A percentile compares a stretch with the other conserved stretches of the same genome.
Evolutionary conservation across 2,113 vertebrate genomes (phyloP).

Genomic region (Macquaria ambigua): DNA sequence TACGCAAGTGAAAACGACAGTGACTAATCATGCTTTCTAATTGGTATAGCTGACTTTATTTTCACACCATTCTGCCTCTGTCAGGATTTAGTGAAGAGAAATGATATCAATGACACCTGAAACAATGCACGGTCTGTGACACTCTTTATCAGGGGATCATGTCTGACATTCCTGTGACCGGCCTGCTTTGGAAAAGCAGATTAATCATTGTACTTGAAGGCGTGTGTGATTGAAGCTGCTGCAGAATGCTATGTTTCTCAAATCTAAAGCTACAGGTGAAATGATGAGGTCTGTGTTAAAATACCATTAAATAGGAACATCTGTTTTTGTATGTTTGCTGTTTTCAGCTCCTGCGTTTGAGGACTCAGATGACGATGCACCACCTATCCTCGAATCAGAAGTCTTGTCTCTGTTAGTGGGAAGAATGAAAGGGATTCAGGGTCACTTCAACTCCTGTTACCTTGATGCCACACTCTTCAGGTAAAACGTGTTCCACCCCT

Average conservation of each 20-base stretch:
- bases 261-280: neutral
- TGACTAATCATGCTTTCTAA: neutral
- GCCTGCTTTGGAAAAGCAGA: neutral
- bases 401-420: conserved; percentile 80
- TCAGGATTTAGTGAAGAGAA: neutral
- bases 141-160: neutral
- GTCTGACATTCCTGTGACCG: neutral
- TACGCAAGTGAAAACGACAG: neutral
- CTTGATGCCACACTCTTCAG: conserved; percentile 88
- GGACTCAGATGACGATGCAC: conserved; percentile 66
- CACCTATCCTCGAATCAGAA: conserved; percentile 80
- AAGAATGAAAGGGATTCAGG: conserved; percentile 88
- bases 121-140: neutral
- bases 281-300: neutral
- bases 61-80: neutral
- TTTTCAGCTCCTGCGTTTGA: conserved; percentile 67
- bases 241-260: neutral
- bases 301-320: neutral
- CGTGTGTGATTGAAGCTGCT: neutral
- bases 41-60: neutral
- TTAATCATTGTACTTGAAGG: conserved; percentile 9
- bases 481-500: conserved; percentile 63
- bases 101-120: neutral
- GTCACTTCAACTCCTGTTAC: conserved; percentile 89
- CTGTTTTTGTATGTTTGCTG: neutral